Conservation (phyloP, 1,140 invertebrate species). For the Lepidostoma basale region DNA sequence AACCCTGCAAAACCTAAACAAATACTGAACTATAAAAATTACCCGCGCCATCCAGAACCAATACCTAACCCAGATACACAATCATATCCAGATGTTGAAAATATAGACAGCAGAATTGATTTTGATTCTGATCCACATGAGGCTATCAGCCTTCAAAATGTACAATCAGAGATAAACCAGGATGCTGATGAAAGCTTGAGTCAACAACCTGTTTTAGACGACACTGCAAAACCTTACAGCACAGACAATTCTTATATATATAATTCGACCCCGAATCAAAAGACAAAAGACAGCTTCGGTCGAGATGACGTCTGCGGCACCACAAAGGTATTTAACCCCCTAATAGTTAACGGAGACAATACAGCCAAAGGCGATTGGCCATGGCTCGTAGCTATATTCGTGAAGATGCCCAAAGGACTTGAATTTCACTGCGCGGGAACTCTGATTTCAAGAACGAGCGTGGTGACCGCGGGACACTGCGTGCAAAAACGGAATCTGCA, state of each 20-base stretch:
- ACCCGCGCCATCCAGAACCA: not conserved
- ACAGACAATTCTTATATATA: too few species aligned
- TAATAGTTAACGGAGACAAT: conserved; percentile 51
- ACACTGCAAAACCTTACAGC: not conserved
- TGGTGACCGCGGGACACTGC: conserved; percentile 50
- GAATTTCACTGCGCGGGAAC: conserved; percentile 55
- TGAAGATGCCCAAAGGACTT: conserved; percentile 47
- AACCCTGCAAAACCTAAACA: not conserved
- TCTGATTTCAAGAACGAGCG: conserved; percentile 48
- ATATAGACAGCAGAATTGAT: not conserved
- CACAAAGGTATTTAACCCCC: conserved; percentile 47
- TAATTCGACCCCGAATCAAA: not conserved
- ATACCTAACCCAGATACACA: not conserved
- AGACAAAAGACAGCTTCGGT: too few species aligned
- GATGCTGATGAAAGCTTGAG: not conserved
- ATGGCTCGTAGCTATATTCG: conserved; percentile 61
- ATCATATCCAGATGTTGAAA: not conserved
- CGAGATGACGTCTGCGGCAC: conserved; percentile 48
- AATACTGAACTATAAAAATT: too few species aligned
- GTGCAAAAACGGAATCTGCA: conserved; percentile 1
- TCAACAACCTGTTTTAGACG: not conserved
- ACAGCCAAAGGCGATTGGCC: conserved; percentile 59
- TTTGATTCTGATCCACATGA: not conserved
- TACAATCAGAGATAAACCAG: too few species aligned
- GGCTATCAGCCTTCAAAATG: not conserved